phyloP scores from a whole-genome alignment of 2,797 vertebrate species.

The Channa striata region DNA sequence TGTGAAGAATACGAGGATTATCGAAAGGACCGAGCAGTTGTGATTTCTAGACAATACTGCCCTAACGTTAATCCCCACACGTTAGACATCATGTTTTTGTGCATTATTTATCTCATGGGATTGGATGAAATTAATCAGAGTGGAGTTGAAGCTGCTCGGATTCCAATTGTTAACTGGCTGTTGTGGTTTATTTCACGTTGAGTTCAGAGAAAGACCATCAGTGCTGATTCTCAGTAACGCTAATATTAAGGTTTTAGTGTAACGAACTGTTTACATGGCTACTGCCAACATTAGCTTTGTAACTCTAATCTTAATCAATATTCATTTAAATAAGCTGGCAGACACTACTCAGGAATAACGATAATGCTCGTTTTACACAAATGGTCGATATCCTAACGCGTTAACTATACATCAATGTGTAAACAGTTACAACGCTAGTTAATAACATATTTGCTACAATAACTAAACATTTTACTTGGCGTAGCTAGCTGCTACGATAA shows the following conservation, averaged over 20 bases:
- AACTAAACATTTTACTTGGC: slow-evolving; percentile 10
- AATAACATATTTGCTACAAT: not conserved
- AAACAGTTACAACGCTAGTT: not conserved
- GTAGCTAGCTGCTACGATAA: not conserved
- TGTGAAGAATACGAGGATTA: slow-evolving; percentile 31
- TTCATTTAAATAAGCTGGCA: slow-evolving; percentile 43
- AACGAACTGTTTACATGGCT: slow-evolving; percentile 35
- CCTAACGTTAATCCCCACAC: slow-evolving; percentile 51
- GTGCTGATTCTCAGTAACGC: not conserved
- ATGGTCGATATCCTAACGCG: not conserved
- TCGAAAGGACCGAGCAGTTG: slow-evolving; percentile 50
- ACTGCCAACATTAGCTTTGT: slow-evolving; percentile 63
- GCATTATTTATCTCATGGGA: slow-evolving; percentile 53
- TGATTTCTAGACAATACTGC: slow-evolving; percentile 59
- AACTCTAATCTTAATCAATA: slow-evolving; percentile 30
- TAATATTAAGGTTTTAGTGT: not conserved
- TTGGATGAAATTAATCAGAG: slow-evolving; percentile 22
- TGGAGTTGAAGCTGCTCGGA: not conserved
- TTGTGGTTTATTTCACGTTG: not conserved
- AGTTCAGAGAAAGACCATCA: not conserved
- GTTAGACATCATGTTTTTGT: slow-evolving; percentile 61
- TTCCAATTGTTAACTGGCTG: not conserved
- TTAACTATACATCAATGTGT: too few species aligned
- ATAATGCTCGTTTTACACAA: slow-evolving; percentile 1
- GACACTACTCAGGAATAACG: slow-evolving; percentile 29